These are phyloP conservation scores for Psilopogon haemacephalus DNA, from an alignment of 2,113 vertebrate species.

Conservation along the genomic window DNA sequence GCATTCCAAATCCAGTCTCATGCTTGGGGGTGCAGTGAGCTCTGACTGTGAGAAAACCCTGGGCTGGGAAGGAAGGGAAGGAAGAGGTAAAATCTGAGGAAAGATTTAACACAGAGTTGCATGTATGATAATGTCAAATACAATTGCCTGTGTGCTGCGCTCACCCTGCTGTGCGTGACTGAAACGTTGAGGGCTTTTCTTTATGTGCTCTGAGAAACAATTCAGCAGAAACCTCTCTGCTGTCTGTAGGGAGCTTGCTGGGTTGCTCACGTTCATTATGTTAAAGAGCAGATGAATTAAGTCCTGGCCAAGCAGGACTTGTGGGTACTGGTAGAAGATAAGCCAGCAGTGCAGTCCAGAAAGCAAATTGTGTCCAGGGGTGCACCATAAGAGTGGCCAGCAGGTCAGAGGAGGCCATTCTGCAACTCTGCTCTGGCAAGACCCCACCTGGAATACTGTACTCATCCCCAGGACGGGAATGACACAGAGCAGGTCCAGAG, in stretches of 20 bases:
- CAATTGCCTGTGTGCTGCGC: neutral
- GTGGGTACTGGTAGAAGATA: too few relatives aligned
- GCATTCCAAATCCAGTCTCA: neutral
- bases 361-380: too few relatives aligned
- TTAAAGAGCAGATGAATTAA: too few relatives aligned
- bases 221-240: neutral
- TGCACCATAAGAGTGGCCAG: too few relatives aligned
- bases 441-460: too few relatives aligned
- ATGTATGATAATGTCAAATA: neutral
- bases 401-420: too few relatives aligned
- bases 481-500: too few relatives aligned
- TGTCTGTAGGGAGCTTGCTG: neutral
- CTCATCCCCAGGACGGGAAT: too few relatives aligned
- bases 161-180: neutral
- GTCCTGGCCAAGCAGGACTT: too few relatives aligned
- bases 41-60: neutral
- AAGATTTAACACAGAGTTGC: neutral
- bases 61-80: neutral
- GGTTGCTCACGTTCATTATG: neutral
- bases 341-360: too few relatives aligned
- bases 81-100: conserved; percentile 32
- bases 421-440: too few relatives aligned
- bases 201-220: neutral
- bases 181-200: neutral
- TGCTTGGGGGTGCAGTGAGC: neutral